Evolutionary conservation across 2,888 invertebrate species (phyloP).

Genomic region (Habroteleia sp.): DNA sequence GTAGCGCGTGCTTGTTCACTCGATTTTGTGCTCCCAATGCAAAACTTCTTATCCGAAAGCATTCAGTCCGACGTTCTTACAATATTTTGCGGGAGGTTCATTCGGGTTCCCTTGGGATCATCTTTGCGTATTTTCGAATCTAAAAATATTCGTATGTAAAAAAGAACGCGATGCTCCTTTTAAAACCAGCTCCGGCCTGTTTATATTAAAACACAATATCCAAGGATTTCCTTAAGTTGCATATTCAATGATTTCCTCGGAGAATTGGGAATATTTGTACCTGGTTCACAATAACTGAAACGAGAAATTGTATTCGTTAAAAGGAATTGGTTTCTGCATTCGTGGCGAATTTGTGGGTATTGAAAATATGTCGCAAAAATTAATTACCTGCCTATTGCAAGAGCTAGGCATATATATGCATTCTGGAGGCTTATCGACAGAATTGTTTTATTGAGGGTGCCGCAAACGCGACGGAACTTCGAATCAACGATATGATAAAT

Average conservation of each 20-base stretch:
- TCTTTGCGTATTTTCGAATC: conserved; percentile 76
- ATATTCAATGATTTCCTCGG: conserved; percentile 90
- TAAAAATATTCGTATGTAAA: conserved; percentile 78
- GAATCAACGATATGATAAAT: conserved; percentile 77
- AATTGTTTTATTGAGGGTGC: conserved; percentile 5
- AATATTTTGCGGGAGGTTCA: conserved; percentile 38
- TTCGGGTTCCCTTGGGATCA: conserved; percentile 69
- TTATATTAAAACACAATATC: conserved; percentile 81
- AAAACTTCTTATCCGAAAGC: conserved; percentile 23
- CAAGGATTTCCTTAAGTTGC: conserved; percentile 83
- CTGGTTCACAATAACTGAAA: conserved; percentile 19
- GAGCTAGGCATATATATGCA: background rate
- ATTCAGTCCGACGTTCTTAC: conserved; percentile 9
- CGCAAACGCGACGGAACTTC: conserved; percentile 73
- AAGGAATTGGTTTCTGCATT: conserved; percentile 54
- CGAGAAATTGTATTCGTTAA: conserved; percentile 57
- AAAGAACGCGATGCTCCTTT: conserved; percentile 66
- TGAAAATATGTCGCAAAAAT: too few species aligned
- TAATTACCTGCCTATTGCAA: conserved; percentile 20
- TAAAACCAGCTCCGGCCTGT: conserved; percentile 67
- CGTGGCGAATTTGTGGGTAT: too few species aligned
- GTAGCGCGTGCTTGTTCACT: conserved; percentile 1
- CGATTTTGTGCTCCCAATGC: background rate
- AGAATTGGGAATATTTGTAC: conserved; percentile 81
- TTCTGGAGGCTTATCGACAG: conserved; percentile 16